Evolutionary conservation across 1,140 invertebrate species (phyloP).

Genomic region (Drosophila jambulina): DNA sequence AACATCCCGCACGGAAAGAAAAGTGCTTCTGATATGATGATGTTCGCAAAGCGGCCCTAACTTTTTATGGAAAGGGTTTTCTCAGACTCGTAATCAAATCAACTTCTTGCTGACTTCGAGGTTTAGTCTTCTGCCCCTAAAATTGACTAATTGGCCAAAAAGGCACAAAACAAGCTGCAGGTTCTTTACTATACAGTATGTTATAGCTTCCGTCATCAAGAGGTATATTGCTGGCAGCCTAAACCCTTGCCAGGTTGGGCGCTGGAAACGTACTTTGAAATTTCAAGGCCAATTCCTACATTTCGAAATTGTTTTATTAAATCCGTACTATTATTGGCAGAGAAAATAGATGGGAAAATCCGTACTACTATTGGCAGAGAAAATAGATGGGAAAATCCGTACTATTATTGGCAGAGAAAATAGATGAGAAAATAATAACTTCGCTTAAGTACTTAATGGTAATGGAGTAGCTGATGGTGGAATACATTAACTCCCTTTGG

Average conservation of each 20-base stretch:
- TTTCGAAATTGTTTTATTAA: neutral
- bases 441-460: neutral
- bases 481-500: neutral
- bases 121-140: neutral
- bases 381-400: too few relatives aligned
- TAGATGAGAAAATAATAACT: slow-evolving; percentile 4
- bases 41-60: neutral
- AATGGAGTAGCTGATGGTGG: neutral
- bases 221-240: neutral
- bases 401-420: too few relatives aligned
- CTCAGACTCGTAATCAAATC: neutral
- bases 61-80: neutral
- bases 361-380: too few relatives aligned
- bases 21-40: slow-evolving; percentile 3
- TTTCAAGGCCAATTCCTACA: neutral
- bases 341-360: too few relatives aligned
- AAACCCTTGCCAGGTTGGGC: neutral
- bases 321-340: too few relatives aligned
- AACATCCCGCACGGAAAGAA: slow-evolving; percentile 8
- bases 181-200: neutral
- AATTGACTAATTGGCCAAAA: neutral
- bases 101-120: neutral
- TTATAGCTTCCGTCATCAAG: neutral
- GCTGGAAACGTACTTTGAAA: neutral
- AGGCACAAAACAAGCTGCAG: neutral